Conservation (phyloP, 1,140 invertebrate species). For the Sitobion miscanthi region DNA sequence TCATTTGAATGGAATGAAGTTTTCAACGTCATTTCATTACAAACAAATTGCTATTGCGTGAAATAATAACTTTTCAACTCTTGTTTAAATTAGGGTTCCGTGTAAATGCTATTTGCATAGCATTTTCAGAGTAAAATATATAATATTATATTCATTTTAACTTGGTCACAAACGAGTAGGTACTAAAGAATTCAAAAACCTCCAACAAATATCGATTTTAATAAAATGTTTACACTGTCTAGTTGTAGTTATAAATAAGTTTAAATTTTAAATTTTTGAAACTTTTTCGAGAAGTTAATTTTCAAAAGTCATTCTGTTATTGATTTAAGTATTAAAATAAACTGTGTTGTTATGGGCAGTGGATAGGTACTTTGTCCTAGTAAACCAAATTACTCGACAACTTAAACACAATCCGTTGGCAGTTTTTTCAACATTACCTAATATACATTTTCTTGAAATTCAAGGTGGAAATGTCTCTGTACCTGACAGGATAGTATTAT, state of each 20-base stretch:
- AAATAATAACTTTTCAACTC: not conserved
- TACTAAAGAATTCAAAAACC: not conserved
- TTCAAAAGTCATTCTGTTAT: not conserved
- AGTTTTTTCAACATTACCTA: not conserved
- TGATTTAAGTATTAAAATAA: not conserved
- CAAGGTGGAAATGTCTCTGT: not conserved
- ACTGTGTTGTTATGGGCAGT: not conserved
- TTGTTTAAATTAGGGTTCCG: not conserved
- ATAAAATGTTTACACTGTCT: not conserved
- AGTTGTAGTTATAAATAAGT: not conserved
- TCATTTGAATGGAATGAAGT: constrained; percentile 37
- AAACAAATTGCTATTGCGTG: not conserved
- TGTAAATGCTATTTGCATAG: not conserved
- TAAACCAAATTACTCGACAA: not conserved
- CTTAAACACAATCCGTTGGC: not conserved
- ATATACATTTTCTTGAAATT: not conserved
- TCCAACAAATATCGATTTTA: not conserved
- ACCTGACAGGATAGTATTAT: not conserved
- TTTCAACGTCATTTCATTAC: not conserved
- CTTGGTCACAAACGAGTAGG: not conserved
- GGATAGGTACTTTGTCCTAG: not conserved
- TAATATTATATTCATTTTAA: not conserved
- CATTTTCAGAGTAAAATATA: not conserved
- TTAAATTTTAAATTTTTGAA: not conserved
- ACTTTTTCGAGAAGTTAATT: not conserved